phyloP scores from a whole-genome alignment of 2,113 vertebrate species.

The Falcunculus frontatus region DNA sequence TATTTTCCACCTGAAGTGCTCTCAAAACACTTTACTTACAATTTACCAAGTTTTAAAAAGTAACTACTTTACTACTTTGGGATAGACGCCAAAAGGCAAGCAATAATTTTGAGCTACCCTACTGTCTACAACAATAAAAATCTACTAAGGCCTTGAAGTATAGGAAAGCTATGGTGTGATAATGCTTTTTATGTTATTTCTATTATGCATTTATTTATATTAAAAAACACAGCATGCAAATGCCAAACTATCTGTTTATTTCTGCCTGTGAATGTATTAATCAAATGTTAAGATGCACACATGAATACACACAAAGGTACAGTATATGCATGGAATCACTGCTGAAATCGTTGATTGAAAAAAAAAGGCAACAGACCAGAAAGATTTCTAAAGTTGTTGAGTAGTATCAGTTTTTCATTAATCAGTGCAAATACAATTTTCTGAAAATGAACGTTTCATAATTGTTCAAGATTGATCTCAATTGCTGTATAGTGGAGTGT shows the following conservation, averaged over 20 bases:
- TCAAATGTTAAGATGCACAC: not conserved
- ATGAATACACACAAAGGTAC: not conserved
- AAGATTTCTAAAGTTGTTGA: not conserved
- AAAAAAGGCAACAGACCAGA: not conserved
- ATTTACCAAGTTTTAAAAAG: not conserved
- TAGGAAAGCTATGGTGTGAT: not conserved
- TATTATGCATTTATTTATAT: not conserved
- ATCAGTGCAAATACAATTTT: not conserved
- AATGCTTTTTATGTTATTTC: not conserved
- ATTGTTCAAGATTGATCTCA: not conserved
- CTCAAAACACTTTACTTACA: not conserved
- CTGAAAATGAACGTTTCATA: fast-evolving
- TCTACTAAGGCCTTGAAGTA: not conserved
- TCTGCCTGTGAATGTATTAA: not conserved
- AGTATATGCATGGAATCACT: not conserved
- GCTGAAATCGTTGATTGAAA: not conserved
- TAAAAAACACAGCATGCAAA: not conserved
- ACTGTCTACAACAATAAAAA: not conserved
- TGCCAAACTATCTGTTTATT: not conserved
- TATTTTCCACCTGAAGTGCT: not conserved
- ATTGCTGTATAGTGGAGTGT: not conserved
- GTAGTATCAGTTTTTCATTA: not conserved
- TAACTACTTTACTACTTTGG: not conserved
- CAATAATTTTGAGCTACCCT: not conserved
- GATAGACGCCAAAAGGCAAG: not conserved